Percentiles rank a stretch among this genome's conserved stretches.
Evolutionary conservation across 2,888 invertebrate species (phyloP).

Genomic region (Agriopis marginaria): DNA sequence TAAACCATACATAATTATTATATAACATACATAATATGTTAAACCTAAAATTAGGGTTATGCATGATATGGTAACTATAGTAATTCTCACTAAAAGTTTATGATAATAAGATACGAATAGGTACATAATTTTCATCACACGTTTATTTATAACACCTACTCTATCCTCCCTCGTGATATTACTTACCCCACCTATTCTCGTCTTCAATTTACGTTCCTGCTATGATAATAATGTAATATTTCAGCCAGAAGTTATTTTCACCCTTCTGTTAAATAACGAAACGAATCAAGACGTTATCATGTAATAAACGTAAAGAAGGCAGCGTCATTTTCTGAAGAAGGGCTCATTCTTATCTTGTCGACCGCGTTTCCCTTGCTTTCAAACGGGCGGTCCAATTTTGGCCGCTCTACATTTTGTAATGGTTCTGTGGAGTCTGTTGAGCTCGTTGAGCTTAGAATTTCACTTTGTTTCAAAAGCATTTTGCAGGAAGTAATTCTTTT

Average conservation of each 20-base stretch:
- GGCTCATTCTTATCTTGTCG: conserved; percentile 35
- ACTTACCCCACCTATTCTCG: conserved; percentile 13
- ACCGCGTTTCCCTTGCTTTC: conserved; percentile 37
- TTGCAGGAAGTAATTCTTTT: conserved; percentile 22
- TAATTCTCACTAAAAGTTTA: background rate
- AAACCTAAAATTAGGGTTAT: no score
- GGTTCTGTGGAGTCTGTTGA: conserved; percentile 8
- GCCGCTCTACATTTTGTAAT: conserved; percentile 29
- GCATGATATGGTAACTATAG: no score
- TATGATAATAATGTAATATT: conserved; percentile 25
- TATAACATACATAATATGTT: no score
- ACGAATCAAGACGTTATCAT: conserved; percentile 40
- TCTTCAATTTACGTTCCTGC: conserved; percentile 15
- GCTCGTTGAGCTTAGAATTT: conserved; percentile 18
- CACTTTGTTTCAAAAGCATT: conserved; percentile 26
- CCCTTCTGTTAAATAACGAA: conserved; percentile 34
- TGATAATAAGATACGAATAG: background rate
- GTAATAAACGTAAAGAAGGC: conserved; percentile 40
- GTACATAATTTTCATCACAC: background rate
- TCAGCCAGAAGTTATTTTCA: conserved; percentile 31
- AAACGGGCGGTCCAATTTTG: conserved; percentile 34
- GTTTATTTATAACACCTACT: background rate
- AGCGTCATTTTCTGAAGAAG: conserved; percentile 30
- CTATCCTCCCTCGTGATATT: background rate
- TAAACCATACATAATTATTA: no score